Percentiles rank a stretch among this genome's conserved stretches.
Evolutionary conservation across 2,888 invertebrate genomes (phyloP).

Genomic region (Eulithis prunata): DNA sequence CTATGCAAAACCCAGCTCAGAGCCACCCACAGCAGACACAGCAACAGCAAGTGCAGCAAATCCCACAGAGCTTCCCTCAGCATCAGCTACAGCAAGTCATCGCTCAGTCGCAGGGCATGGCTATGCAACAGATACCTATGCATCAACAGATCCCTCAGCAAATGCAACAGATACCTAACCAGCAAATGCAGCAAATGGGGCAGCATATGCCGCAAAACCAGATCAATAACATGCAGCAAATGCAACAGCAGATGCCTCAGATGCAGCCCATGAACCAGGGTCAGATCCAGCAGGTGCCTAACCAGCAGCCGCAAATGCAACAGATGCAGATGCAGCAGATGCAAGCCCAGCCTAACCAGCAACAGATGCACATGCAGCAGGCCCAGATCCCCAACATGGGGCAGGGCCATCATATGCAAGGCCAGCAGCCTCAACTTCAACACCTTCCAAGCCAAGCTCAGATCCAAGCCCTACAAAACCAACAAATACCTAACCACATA

Average conservation of each 20-base stretch:
- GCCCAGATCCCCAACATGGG: slow-evolving; percentile 79
- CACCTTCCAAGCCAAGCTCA: slow-evolving; percentile 80
- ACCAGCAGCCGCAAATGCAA: slow-evolving; percentile 80
- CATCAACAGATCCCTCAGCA: slow-evolving; percentile 82
- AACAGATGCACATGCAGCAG: slow-evolving; percentile 82
- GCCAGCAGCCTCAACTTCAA: slow-evolving; percentile 80
- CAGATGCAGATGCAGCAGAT: slow-evolving; percentile 82
- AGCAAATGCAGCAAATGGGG: slow-evolving; percentile 82
- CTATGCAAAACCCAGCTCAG: slow-evolving; percentile 74
- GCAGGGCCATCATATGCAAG: slow-evolving; percentile 75
- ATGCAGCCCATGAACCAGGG: slow-evolving; percentile 80
- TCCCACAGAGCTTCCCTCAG: slow-evolving; percentile 82
- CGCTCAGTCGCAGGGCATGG: slow-evolving; percentile 77
- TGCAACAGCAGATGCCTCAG: slow-evolving; percentile 81
- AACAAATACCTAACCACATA: slow-evolving; percentile 83
- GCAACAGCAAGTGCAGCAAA: slow-evolving; percentile 80
- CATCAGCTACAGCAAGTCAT: slow-evolving; percentile 82
- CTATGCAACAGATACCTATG: slow-evolving; percentile 82
- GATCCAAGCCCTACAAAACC: slow-evolving; percentile 80
- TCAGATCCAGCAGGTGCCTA: slow-evolving; percentile 75
- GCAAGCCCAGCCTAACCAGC: slow-evolving; percentile 75
- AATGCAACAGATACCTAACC: slow-evolving; percentile 81
- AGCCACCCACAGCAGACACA: slow-evolving; percentile 70
- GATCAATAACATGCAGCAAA: slow-evolving; percentile 78
- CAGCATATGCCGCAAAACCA: slow-evolving; percentile 78